Evolutionary conservation across 2,113 vertebrate genomes (phyloP).

Genomic region (Montifringilla adamsi): DNA sequence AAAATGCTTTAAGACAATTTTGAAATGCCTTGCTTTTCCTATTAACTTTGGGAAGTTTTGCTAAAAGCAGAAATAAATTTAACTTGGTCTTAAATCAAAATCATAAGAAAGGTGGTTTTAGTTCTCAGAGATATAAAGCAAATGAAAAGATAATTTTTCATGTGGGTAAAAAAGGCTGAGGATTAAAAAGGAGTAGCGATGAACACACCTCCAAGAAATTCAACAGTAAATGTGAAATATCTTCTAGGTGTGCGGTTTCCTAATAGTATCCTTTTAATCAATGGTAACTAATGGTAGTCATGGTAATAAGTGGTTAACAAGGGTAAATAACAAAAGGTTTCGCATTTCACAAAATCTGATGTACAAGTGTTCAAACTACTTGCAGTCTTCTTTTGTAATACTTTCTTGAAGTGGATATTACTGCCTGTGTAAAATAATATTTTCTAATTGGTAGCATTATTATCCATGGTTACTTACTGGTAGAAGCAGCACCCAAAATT

Average conservation of each 20-base stretch:
- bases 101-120: not conserved
- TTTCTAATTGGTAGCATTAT: not conserved
- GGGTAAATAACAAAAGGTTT: not conserved
- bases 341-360: not conserved
- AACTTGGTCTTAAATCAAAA: not conserved
- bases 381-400: not conserved
- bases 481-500: not conserved
- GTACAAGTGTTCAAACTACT: not conserved
- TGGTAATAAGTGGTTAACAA: not conserved
- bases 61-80: not conserved
- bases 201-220: not conserved
- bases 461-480: not conserved
- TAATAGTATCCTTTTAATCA: not conserved
- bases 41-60: not conserved
- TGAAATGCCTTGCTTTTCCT: not conserved
- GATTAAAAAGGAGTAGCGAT: not conserved
- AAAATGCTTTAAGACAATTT: not conserved
- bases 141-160: not conserved
- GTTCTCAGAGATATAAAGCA: not conserved
- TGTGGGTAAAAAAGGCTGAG: not conserved
- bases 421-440: not conserved
- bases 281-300: not conserved
- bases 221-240: not conserved
- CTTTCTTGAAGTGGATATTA: not conserved
- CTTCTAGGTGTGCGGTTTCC: not conserved